phyloP scores from a whole-genome alignment of 2,113 vertebrate genomes.

The Tenrec ecaudatus region DNA sequence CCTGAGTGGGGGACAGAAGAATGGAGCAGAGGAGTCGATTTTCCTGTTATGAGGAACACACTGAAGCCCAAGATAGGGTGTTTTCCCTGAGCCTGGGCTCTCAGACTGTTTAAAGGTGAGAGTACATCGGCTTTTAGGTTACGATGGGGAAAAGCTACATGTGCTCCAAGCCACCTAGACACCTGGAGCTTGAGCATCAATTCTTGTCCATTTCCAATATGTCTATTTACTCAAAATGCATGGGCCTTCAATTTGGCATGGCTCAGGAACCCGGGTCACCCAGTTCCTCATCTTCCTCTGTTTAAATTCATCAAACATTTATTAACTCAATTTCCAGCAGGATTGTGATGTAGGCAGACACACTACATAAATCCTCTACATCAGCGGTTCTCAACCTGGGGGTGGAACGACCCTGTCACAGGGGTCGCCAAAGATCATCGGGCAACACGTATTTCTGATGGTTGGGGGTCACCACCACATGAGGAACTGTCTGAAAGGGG shows the following conservation, averaged over 20 bases:
- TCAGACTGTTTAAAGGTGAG: slow-evolving; percentile 53
- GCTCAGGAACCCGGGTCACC: not conserved
- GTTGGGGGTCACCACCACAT: too few species aligned
- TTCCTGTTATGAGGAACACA: not conserved
- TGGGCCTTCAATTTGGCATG: slow-evolving; percentile 1
- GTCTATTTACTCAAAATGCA: slow-evolving; percentile 12
- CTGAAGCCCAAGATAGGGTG: not conserved
- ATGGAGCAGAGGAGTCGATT: not conserved
- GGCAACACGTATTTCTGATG: too few species aligned
- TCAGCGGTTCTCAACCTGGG: too few species aligned
- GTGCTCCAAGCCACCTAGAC: not conserved
- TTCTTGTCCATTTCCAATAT: slow-evolving; percentile 38
- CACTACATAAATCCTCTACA: too few species aligned
- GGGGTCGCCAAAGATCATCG: too few species aligned
- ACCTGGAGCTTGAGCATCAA: not conserved
- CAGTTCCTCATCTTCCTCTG: not conserved
- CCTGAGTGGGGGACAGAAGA: not conserved
- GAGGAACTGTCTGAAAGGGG: too few species aligned
- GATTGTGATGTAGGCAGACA: too few species aligned
- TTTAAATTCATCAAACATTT: slow-evolving; percentile 46
- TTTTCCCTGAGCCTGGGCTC: not conserved
- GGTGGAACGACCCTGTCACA: too few species aligned
- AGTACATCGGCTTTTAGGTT: not conserved
- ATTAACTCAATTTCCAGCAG: not conserved
- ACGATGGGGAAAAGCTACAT: slow-evolving; percentile 33